These are phyloP conservation scores for Muscicapa adusta DNA, from an alignment of 2,113 vertebrate species.

Conservation along the genomic window DNA sequence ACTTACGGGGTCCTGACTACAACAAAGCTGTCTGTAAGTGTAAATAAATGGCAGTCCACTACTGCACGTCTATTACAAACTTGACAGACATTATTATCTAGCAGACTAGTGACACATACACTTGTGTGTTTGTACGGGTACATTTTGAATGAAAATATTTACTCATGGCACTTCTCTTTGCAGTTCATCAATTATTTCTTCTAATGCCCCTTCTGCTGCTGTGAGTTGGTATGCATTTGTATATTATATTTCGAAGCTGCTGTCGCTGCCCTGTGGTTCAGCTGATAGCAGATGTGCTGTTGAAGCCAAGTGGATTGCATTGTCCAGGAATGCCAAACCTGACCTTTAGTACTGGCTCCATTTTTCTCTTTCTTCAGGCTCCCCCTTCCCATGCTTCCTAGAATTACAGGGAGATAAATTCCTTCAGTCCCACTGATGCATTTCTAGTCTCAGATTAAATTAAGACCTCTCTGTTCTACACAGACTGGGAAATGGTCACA, in stretches of 20 bases:
- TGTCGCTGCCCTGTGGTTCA: neutral
- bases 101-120: neutral
- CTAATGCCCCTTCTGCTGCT: neutral
- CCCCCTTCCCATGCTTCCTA: neutral
- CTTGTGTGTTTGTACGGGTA: neutral
- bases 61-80: neutral
- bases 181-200: neutral
- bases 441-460: neutral
- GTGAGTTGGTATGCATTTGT: neutral
- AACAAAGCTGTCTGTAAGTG: neutral
- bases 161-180: neutral
- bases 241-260: neutral
- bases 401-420: neutral
- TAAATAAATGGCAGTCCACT: neutral
- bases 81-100: neutral
- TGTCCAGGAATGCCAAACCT: neutral
- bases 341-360: neutral
- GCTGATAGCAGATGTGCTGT: neutral
- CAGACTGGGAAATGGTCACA: neutral
- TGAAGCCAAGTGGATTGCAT: neutral
- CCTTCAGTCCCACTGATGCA: neutral
- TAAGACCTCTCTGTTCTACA: neutral
- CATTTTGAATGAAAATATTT: neutral
- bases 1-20: neutral
- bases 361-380: neutral